Conservation (phyloP, 2,888 invertebrate species). For the Agrochola lota region DNA sequence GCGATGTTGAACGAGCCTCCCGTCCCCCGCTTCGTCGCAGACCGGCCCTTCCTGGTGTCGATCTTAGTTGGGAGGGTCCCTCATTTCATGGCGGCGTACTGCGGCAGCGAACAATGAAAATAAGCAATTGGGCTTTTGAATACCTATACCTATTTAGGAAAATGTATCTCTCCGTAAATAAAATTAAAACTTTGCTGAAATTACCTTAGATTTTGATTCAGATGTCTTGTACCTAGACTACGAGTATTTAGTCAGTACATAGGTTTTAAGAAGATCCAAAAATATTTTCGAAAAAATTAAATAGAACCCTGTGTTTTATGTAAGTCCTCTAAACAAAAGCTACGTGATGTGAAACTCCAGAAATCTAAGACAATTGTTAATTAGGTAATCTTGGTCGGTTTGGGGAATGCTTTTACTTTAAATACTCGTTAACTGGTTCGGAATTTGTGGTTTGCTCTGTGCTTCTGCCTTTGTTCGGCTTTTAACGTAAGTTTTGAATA, state of each 20-base stretch:
- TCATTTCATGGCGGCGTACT: slow-evolving; percentile 75
- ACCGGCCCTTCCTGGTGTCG: slow-evolving; percentile 48
- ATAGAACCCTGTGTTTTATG: background rate
- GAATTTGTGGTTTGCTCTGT: slow-evolving; percentile 3
- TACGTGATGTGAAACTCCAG: background rate
- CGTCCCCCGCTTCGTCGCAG: slow-evolving; percentile 70
- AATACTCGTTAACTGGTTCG: background rate
- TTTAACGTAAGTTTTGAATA: slow-evolving; percentile 8
- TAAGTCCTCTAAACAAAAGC: background rate
- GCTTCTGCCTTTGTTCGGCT: slow-evolving; percentile 8
- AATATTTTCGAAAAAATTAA: background rate
- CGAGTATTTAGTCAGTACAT: too few species aligned
- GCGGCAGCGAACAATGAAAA: slow-evolving; percentile 51
- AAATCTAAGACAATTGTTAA: slow-evolving; percentile 1
- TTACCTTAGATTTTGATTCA: slow-evolving; percentile 21
- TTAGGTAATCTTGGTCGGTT: background rate
- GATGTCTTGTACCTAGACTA: background rate
- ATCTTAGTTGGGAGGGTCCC: slow-evolving; percentile 30
- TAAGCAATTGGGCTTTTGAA: background rate
- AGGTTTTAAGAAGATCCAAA: background rate
- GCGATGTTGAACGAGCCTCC: slow-evolving; percentile 57
- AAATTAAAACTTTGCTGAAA: background rate
- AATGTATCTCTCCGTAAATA: slow-evolving; percentile 9
- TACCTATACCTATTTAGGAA: background rate
- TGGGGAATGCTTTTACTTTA: background rate